Evolutionary conservation across 2,797 vertebrate genomes (phyloP), one percentile per base, ranked within the genome.

Genomic region (Urosaurus nigricauda): DNA sequence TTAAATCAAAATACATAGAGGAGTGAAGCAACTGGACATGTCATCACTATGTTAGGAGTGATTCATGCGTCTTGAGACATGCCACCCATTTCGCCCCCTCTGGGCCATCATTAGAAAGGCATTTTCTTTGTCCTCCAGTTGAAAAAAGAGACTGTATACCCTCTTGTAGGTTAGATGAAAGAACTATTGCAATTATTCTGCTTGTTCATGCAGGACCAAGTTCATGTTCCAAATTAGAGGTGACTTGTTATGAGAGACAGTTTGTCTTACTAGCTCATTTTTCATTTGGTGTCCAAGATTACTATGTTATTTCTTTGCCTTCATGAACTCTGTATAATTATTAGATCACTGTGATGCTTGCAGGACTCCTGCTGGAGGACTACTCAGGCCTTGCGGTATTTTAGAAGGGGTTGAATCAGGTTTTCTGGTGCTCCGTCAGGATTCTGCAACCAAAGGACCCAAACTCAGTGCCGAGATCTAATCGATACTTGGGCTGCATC

Each of bases 171-270:
- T 80, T 83, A 89, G 83, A 77, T 74, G 83, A 88, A 81, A 79
- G 85, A 86, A 79, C 81, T 90, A 87, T 78, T 35, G 89, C 80
- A 91, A 88, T 90, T 88, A 85, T n/a, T 90, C 85, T 71, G 86
- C 85, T 80, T 90, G 75, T 56, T 65, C 88, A 83, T 85, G 90
- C 91, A 90, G 87, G 93, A 75, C 87, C 70, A 47, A 87, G 63
- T 79, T 82, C 14, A 0, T 79, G 85, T 89, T 83, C 92, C 91
- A 94, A 84, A 90, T 88, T 88, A 63, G 84, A 91, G 93, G 85
- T 88, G 90, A 91, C 79, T 90, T 79, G 43, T 83, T n/a, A 7
- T 58, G 92, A 58, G 90, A 91, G 89, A 86, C 85, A 83, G 84
- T 84, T 86, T 75, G 19, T 87, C 84, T 91, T 91, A 91, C 83